phyloP scores from a whole-genome alignment of 2,888 invertebrate species.

The Slavum lentiscoides region DNA sequence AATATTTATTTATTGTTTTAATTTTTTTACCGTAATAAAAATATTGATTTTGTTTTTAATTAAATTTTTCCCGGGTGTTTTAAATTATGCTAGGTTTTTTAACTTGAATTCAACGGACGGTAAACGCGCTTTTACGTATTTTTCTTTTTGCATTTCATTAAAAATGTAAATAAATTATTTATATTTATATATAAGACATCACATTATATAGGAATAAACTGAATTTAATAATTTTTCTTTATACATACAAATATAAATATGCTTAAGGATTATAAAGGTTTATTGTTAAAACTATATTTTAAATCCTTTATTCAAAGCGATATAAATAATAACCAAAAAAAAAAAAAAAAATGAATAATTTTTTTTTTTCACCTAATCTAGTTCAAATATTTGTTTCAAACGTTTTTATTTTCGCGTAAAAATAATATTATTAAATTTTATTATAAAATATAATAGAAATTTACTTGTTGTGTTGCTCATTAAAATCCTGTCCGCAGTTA shows the following conservation, averaged over 20 bases:
- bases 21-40: neutral
- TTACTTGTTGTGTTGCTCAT: too few relatives aligned
- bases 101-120: neutral
- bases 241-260: too few relatives aligned
- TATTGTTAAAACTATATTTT: too few relatives aligned
- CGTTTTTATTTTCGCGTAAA: too few relatives aligned
- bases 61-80: neutral
- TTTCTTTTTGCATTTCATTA: neutral
- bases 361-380: too few relatives aligned
- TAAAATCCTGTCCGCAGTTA: too few relatives aligned
- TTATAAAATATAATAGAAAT: too few relatives aligned
- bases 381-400: neutral
- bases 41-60: neutral
- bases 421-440: too few relatives aligned
- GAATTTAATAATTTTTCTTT: neutral
- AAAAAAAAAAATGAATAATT: too few relatives aligned
- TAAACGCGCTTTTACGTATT: neutral
- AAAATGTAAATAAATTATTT: neutral
- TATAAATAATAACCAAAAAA: too few relatives aligned
- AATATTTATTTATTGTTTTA: neutral
- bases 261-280: too few relatives aligned
- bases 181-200: neutral
- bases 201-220: neutral
- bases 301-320: too few relatives aligned
- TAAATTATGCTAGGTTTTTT: neutral